These are phyloP conservation scores for Lepidurus couesii DNA, from an alignment of 1,140 invertebrate genomes.

Conservation along the genomic window DNA sequence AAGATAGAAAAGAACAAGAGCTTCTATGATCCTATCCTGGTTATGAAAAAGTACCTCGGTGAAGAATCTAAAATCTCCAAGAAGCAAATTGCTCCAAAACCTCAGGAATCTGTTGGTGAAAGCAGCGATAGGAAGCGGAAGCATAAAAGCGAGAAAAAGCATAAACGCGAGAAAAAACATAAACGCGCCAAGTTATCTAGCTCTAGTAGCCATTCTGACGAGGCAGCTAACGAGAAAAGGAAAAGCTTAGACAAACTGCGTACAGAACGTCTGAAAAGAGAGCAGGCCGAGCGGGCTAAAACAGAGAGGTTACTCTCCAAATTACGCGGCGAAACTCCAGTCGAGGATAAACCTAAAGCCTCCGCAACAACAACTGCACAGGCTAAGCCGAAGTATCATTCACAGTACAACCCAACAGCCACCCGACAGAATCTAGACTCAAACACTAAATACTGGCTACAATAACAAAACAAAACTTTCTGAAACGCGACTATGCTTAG, in stretches of 20 bases:
- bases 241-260: conserved; percentile 62
- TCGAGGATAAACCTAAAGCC: conserved; percentile 31
- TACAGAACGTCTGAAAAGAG: conserved; percentile 69
- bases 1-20: conserved; percentile 43
- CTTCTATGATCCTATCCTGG: conserved; percentile 35
- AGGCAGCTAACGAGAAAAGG: conserved; percentile 40
- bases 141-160: conserved; percentile 43
- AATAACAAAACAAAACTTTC: neutral
- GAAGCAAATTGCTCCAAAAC: conserved; percentile 43
- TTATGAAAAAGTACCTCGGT: conserved; percentile 38
- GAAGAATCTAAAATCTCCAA: conserved; percentile 34
- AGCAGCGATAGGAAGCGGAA: conserved; percentile 25
- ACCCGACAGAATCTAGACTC: conserved; percentile 63
- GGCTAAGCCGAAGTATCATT: conserved; percentile 74
- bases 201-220: conserved; percentile 31
- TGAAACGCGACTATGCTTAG: too few species aligned
- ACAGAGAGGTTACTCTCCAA: conserved; percentile 63
- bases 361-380: conserved; percentile 34
- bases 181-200: conserved; percentile 38
- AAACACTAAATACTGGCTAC: conserved; percentile 32
- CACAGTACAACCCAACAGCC: conserved; percentile 84
- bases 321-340: conserved; percentile 49
- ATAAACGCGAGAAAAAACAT: conserved; percentile 42
- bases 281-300: conserved; percentile 65
- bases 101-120: neutral